Conservation (phyloP, 1,140 invertebrate genomes). For the Asbolus verrucosus region DNA sequence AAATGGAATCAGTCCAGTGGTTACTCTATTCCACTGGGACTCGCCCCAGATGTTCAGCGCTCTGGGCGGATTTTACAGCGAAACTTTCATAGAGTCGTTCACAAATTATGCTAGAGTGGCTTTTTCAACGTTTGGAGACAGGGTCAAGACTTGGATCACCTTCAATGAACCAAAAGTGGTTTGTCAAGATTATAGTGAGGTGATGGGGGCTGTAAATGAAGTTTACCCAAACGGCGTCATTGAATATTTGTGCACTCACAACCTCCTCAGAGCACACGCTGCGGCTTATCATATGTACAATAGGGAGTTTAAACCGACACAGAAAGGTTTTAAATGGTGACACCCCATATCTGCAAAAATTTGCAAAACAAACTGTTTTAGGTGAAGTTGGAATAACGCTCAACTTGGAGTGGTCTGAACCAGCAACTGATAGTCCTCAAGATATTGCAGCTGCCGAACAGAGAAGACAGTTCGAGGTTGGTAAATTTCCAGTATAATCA, state of each 20-base stretch:
- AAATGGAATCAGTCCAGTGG: conserved; percentile 68
- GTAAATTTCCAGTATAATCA: conserved; percentile 53
- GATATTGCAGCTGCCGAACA: conserved; percentile 49
- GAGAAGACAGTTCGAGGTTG: conserved; percentile 45
- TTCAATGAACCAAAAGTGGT: conserved; percentile 67
- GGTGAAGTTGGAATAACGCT: conserved; percentile 49
- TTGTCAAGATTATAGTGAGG: conserved; percentile 42
- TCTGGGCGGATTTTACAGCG: conserved; percentile 68
- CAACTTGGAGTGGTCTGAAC: conserved; percentile 39
- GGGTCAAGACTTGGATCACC: conserved; percentile 68
- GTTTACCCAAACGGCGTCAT: conserved; percentile 56
- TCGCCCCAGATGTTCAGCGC: conserved; percentile 63
- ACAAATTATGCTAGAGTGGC: conserved; percentile 61
- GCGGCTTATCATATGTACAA: conserved; percentile 58
- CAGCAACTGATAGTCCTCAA: conserved; percentile 26
- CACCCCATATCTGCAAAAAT: too few species aligned
- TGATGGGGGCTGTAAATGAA: conserved; percentile 47
- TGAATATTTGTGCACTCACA: conserved; percentile 57
- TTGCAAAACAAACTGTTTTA: too few species aligned
- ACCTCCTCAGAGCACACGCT: conserved; percentile 57
- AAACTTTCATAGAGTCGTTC: conserved; percentile 60
- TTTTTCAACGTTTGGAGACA: conserved; percentile 55
- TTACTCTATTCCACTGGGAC: conserved; percentile 67
- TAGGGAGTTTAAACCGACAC: conserved; percentile 50
- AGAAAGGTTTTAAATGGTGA: too few species aligned